These are phyloP conservation scores for Trinectes maculatus DNA, from an alignment of 2,113 vertebrate genomes.

Conservation along the genomic window DNA sequence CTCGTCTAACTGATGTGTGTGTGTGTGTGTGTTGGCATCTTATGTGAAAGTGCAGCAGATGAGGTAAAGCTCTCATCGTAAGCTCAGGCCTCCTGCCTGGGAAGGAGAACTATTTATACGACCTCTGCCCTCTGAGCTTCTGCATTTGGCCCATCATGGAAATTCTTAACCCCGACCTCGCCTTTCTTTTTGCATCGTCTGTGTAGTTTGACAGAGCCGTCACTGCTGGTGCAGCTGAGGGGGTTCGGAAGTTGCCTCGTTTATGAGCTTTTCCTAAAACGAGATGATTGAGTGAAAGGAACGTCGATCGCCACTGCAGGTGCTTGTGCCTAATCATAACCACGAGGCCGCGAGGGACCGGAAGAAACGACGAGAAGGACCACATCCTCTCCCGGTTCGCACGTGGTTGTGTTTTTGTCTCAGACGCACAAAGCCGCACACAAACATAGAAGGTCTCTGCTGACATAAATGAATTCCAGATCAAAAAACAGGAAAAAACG, in stretches of 20 bases:
- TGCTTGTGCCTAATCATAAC: background rate
- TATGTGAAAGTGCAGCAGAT: constrained; percentile 7
- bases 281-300: too few species aligned
- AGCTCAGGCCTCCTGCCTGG: constrained; percentile 25
- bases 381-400: too few species aligned
- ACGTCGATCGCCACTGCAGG: constrained; percentile 11
- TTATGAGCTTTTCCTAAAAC: too few species aligned
- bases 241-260: too few species aligned
- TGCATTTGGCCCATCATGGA: constrained; percentile 27
- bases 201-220: constrained; percentile 1
- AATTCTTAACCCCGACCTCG: constrained; percentile 37
- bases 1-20: background rate
- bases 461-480: constrained; percentile 75
- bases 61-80: constrained; percentile 29
- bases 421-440: constrained; percentile 32
- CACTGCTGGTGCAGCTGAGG: too few species aligned
- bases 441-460: constrained; percentile 57
- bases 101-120: constrained; percentile 50
- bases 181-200: constrained; percentile 36
- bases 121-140: constrained; percentile 34
- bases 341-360: too few species aligned
- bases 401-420: constrained; percentile 27
- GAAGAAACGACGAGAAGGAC: too few species aligned
- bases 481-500: constrained; percentile 44
- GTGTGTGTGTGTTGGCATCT: constrained; percentile 4